Conservation (phyloP, 2,113 vertebrate species). For the Cygnus atratus region DNA sequence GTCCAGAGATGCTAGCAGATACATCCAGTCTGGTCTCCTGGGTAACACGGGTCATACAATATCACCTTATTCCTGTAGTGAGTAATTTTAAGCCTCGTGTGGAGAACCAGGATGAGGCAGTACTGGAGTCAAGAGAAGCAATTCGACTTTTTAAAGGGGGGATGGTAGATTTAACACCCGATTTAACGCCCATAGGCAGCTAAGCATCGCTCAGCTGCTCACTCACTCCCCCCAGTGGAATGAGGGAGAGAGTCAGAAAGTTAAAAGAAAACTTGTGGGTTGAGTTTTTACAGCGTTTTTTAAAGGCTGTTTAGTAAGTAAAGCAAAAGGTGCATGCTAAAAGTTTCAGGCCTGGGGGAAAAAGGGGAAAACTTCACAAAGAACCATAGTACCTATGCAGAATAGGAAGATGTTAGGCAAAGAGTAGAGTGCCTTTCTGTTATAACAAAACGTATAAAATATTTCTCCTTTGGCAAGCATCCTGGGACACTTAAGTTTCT, state of each 20-base stretch:
- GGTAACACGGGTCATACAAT: background rate
- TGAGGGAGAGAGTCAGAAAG: background rate
- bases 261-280: background rate
- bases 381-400: background rate
- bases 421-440: background rate
- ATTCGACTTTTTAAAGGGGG: background rate
- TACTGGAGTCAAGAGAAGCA: background rate
- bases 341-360: background rate
- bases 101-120: background rate
- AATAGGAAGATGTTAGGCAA: background rate
- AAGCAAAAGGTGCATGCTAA: background rate
- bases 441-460: rapidly evolving
- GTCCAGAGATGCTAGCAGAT: background rate
- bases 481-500: background rate
- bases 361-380: background rate
- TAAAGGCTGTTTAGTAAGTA: background rate
- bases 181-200: too few relatives aligned
- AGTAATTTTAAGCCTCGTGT: background rate
- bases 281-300: background rate
- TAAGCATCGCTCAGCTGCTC: background rate
- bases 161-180: too few relatives aligned
- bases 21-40: background rate
- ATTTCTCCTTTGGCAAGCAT: background rate
- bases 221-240: background rate
- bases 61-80: background rate